Evolutionary conservation across 2,888 invertebrate species (phyloP), one percentile per base, ranked within the genome.

Genomic region (Hirudinaria manillensis): DNA sequence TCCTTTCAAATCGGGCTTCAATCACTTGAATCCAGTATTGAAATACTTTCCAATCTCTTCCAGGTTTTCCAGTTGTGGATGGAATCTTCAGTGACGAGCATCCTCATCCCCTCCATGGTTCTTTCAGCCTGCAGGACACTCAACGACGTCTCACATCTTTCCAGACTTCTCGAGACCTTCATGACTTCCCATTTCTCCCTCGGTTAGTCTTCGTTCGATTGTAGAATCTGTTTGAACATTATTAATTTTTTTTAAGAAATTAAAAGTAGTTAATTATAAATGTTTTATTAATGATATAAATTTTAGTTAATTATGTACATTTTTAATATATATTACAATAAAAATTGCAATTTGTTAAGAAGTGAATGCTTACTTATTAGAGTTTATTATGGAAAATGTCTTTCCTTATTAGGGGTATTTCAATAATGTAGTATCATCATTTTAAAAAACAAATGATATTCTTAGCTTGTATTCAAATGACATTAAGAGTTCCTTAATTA

Each of bases 21-120:
- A n/a, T n/a, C n/a, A n/a, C n/a, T n/a, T 3, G 45, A 45, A 45
- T 45, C 1, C 10, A 45, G 16, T 45, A 36, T 45, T 7, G 45
- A 45, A 45, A 10, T 16, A 45, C 10, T 45, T 45, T 45, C 45
- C n/a, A n/a, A 45, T 45, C 45, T 16, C 45, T 19, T 7, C 16
- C 29, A 66, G 66, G 36, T 61, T 4, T 73, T 61, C 19, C 16
- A n/a, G 7, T 29, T 36, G 6, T 66, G 73, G 66, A 34, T 61
- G 32, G 36, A 56, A 10, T 81, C 81, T 56, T 84, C 84, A 0
- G 82, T 83, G 19, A 80, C 81, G 75, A 83, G 83, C 75, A 79
- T 82, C 32, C 80, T 85, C 21, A 79, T 84, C 74, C 78, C 81
- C 53, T 83, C 84, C 0, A 80, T 83, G 78, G 79, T 84, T 61